A percentile compares a stretch with the other conserved stretches of the same genome.
phyloP scores from a whole-genome alignment of 2,888 invertebrate species.

The Hirtodrosophila confusa region DNA sequence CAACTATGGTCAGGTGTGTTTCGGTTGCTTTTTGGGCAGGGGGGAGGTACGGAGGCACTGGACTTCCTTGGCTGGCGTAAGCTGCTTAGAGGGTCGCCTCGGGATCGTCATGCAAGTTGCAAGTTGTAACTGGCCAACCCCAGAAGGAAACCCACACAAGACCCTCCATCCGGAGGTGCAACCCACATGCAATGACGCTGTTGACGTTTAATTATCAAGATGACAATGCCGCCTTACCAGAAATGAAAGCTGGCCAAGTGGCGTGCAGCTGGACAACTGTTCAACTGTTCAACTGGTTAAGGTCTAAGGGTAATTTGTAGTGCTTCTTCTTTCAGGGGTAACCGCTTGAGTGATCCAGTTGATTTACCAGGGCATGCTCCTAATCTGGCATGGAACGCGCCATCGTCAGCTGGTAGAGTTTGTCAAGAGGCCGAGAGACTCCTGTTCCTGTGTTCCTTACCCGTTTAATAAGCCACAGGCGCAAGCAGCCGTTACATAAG shows the following conservation, averaged over 20 bases:
- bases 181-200: conserved; percentile 53
- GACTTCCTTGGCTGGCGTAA: conserved; percentile 3
- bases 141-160: conserved; percentile 3
- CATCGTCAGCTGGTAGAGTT: conserved; percentile 68
- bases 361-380: conserved; percentile 51
- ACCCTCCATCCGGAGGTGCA: conserved; percentile 17
- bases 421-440: conserved; percentile 6
- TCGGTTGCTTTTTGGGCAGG: not conserved
- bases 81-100: conserved; percentile 27
- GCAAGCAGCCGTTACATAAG: conserved; percentile 39
- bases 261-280: conserved; percentile 56
- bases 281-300: not conserved
- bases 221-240: conserved; percentile 59
- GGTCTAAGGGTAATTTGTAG: conserved; percentile 32
- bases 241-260: conserved; percentile 29
- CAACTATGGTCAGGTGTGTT: conserved; percentile 32
- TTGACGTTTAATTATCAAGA: conserved; percentile 63
- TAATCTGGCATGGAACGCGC: conserved; percentile 58
- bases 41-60: not conserved
- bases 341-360: conserved; percentile 71
- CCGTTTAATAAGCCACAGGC: conserved; percentile 55
- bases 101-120: not conserved
- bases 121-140: conserved; percentile 1
- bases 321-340: conserved; percentile 38
- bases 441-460: conserved; percentile 11